Evolutionary conservation across 37 sponge, comb jelly and placozoan genomes (phyloP), one percentile per base, ranked within the genome.

Genomic region (Ephydatia muelleri): DNA sequence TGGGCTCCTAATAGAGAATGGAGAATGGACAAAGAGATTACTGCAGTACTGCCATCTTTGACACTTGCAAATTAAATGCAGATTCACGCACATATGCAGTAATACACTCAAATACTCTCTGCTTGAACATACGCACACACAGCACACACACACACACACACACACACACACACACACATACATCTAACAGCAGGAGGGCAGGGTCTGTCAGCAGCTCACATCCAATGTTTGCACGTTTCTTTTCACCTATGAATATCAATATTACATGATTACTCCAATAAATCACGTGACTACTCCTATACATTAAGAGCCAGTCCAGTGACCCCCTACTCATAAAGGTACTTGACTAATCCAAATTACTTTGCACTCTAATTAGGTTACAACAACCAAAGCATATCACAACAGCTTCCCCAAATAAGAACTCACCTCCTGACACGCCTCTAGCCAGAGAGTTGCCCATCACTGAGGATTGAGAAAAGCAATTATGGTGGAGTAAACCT

Each of bases 141-240:
- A n/a, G 4, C 8, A 3, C 3, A 68, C 29, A 26, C 11, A 8
- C 28, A 29, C 29, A 68, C n/a, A 26, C 70, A 68, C 29, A 68
- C 70, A 43, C 43, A 43, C 43, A 43, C 21, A n/a, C n/a, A n/a
- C n/a, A n/a, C n/a, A n/a, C 21, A 37, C 92, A 87, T 39, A 91
- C 92, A 72, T 95, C 96, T 49, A 95, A 79, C 72, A 95, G 82
- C 21, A 95, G 72, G 16, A 93, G 34, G 73, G 68, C 35, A 28
- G 96, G 96, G 27, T 90, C 78, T 16, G 96, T 90, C 34, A 95
- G 83, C 72, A 95, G 77, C 76, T 95, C 96, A 78, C 94, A 89
- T 39, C 85, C 93, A 68, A 95, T 95, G 87, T 88, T 95, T 11
- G 93, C 86, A 72, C 96, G 75, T 84, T 95, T 95, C 85, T 90